Conservation (phyloP, 1,140 invertebrate species). For the Achatina immaculata region DNA sequence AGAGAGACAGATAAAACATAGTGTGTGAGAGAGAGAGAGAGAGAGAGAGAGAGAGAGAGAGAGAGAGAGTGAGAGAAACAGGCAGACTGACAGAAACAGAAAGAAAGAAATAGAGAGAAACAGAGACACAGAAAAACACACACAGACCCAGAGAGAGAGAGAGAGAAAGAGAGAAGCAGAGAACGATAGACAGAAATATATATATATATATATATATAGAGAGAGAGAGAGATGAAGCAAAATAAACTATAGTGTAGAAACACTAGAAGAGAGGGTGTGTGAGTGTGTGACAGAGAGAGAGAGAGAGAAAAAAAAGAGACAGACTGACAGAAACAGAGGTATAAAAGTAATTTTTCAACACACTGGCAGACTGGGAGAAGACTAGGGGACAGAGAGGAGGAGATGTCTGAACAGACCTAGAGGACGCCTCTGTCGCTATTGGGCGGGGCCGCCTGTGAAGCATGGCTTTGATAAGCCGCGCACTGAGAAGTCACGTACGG, state of each 20-base stretch:
- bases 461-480: background rate
- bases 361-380: no score
- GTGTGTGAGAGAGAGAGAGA: background rate
- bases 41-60: background rate
- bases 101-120: background rate
- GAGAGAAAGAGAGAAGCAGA: conserved; percentile 4
- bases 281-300: conserved; percentile 28
- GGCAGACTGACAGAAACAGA: background rate
- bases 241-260: no score
- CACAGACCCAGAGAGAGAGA: conserved; percentile 12
- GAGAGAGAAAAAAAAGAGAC: conserved; percentile 36
- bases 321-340: no score
- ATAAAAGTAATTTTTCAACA: no score
- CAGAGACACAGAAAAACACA: background rate
- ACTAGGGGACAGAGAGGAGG: background rate
- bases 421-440: background rate
- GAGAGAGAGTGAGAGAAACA: background rate
- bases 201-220: background rate
- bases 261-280: conserved; percentile 5
- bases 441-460: background rate
- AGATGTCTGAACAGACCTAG: background rate
- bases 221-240: background rate
- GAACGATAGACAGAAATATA: conserved; percentile 24
- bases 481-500: background rate
- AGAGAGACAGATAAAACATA: background rate